phyloP scores from a whole-genome alignment of 2,797 vertebrate species.

The Telmatherina bonti region DNA sequence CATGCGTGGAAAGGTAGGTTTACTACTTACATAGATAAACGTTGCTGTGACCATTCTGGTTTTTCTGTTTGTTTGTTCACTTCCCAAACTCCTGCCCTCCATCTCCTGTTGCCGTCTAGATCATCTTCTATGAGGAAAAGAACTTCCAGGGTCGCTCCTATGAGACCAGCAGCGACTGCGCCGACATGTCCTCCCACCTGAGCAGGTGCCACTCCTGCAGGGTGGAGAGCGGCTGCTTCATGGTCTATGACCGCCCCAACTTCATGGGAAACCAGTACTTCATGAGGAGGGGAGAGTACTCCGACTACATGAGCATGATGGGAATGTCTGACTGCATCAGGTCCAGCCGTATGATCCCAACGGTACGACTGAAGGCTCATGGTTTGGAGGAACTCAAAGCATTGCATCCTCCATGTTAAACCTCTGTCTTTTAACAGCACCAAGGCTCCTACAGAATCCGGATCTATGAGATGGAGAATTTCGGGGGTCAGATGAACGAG shows the following conservation, averaged over 20 bases:
- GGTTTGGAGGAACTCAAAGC: neutral
- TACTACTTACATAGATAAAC: neutral
- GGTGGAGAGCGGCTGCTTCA: constrained; percentile 81
- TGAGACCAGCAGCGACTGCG: constrained; percentile 74
- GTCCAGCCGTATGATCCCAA: constrained; percentile 72
- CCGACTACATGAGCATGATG: constrained; percentile 59
- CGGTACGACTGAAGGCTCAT: neutral
- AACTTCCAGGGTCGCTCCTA: constrained; percentile 82
- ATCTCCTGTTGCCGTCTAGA: too few species aligned
- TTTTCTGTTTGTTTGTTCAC: too few species aligned
- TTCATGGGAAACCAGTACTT: constrained; percentile 78
- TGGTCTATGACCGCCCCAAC: constrained; percentile 76
- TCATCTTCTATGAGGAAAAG: constrained; percentile 84
- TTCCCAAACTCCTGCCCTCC: too few species aligned
- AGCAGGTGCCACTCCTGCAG: constrained; percentile 80
- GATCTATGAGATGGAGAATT: constrained; percentile 72
- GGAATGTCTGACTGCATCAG: constrained; percentile 68
- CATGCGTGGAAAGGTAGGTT: constrained; percentile 67
- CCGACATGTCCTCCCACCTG: constrained; percentile 75
- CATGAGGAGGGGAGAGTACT: constrained; percentile 78
- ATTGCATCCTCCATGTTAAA: neutral
- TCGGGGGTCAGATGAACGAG: constrained; percentile 63
- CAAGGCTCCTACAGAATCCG: constrained; percentile 67
- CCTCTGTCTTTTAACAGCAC: constrained; percentile 51
- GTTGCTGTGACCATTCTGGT: neutral